Percentiles rank a stretch among this genome's conserved stretches.
These are phyloP conservation scores for Mungos mungo DNA, from an alignment of 2,113 vertebrate genomes.

Conservation along the genomic window DNA sequence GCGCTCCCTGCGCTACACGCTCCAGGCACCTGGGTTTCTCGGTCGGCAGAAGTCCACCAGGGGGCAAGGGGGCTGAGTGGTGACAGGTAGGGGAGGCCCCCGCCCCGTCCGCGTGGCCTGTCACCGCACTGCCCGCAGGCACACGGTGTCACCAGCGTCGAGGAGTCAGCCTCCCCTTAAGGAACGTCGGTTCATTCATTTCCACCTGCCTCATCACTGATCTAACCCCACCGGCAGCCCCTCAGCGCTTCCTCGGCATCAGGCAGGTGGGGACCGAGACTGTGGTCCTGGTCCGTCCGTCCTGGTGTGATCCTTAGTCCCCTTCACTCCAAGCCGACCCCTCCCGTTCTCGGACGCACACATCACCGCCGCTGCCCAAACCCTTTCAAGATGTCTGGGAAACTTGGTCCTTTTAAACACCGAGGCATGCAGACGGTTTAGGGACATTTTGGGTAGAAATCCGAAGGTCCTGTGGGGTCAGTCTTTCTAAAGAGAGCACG, in stretches of 20 bases:
- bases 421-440: rapidly evolving
- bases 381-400: not conserved
- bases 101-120: rapidly evolving
- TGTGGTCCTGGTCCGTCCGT: rapidly evolving
- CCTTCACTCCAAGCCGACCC: too few relatives aligned
- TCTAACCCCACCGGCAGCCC: rapidly evolving
- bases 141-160: rapidly evolving
- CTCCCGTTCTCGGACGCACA: rapidly evolving
- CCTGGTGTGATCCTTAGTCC: rapidly evolving
- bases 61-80: rapidly evolving
- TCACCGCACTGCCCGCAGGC: not conserved
- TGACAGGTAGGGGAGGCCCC: too few relatives aligned
- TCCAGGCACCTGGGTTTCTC: not conserved
- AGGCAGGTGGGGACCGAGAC: rapidly evolving
- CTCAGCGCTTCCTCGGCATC: not conserved
- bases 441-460: not conserved
- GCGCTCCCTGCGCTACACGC: not conserved
- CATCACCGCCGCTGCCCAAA: rapidly evolving
- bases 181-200: not conserved
- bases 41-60: rapidly evolving
- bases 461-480: rapidly evolving
- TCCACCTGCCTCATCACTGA: rapidly evolving
- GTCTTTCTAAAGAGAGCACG: not conserved
- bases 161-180: too few relatives aligned
- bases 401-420: not conserved